A percentile compares a stretch with the other conserved stretches of the same genome.
Conservation (phyloP, 2,113 vertebrate species). For the Antechinus stuartii region DNA sequence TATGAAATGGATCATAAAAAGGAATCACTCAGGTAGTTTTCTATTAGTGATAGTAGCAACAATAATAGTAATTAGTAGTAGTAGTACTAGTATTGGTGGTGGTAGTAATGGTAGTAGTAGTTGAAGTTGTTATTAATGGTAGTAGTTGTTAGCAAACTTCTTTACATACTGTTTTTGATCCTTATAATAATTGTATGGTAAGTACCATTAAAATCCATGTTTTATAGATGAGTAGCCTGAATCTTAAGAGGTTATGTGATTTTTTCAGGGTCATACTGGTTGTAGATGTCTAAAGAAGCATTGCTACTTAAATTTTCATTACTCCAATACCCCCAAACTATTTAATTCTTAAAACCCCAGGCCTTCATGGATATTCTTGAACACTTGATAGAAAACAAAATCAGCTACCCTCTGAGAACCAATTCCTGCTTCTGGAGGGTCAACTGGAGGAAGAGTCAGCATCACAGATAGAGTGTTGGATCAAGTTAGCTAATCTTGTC, state of each 20-base stretch:
- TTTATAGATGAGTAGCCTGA: slow-evolving; percentile 7
- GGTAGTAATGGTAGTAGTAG: neutral
- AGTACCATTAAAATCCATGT: neutral
- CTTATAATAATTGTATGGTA: neutral
- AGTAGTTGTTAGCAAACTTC: neutral
- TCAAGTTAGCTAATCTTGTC: neutral
- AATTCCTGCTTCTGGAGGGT: neutral
- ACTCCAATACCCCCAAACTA: neutral
- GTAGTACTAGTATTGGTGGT: neutral
- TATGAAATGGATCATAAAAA: neutral
- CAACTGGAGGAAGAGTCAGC: neutral
- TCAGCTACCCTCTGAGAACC: neutral
- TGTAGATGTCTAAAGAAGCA: neutral
- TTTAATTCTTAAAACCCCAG: neutral
- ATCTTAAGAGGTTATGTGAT: neutral
- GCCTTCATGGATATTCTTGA: fast-evolving
- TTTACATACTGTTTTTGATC: neutral
- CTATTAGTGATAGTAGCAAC: neutral
- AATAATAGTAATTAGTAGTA: neutral
- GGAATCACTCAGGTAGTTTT: neutral
- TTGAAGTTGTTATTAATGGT: too few species aligned
- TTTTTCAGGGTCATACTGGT: neutral
- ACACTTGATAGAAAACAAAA: neutral
- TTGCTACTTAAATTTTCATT: neutral
- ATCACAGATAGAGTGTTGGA: neutral